Conservation (phyloP, 2,797 vertebrate species). For the Philypnodon macrostomus region DNA sequence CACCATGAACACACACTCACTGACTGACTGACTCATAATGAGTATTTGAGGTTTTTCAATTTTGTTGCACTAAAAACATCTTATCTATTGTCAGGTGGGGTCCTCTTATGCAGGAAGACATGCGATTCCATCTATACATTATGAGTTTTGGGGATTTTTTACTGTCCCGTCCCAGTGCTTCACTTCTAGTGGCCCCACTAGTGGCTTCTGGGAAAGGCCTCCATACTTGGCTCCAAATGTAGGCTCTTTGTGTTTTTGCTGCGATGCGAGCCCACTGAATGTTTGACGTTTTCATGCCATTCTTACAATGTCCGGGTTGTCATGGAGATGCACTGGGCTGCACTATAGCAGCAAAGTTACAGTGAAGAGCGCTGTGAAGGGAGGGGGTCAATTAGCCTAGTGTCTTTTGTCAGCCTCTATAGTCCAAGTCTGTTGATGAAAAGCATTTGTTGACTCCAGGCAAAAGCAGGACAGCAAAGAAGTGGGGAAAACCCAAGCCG, state of each 20-base stretch:
- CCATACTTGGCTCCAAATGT: slow-evolving; percentile 59
- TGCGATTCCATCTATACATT: not conserved
- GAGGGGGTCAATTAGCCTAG: slow-evolving; percentile 53
- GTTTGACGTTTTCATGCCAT: slow-evolving; percentile 79
- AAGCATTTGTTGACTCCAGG: slow-evolving; percentile 43
- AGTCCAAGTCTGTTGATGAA: slow-evolving; percentile 52
- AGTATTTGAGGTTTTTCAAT: too few species aligned
- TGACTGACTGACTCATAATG: too few species aligned
- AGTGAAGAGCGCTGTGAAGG: slow-evolving; percentile 39
- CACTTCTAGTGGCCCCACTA: slow-evolving; percentile 33
- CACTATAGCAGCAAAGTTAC: slow-evolving; percentile 58
- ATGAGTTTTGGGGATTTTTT: slow-evolving; percentile 5
- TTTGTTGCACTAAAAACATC: too few species aligned
- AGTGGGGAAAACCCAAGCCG: slow-evolving; percentile 16
- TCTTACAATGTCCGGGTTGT: slow-evolving; percentile 74
- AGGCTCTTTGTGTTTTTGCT: slow-evolving; percentile 74
- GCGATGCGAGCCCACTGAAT: slow-evolving; percentile 61
- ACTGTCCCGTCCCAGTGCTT: slow-evolving; percentile 32
- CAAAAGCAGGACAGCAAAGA: slow-evolving; percentile 29
- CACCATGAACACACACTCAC: too few species aligned
- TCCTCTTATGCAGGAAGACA: not conserved
- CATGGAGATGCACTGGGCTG: slow-evolving; percentile 75
- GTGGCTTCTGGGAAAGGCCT: slow-evolving; percentile 77
- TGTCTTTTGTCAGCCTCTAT: slow-evolving; percentile 62
- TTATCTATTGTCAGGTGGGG: too few species aligned